Conservation (phyloP, 2,113 vertebrate genomes). For the Scopus umbretta region DNA sequence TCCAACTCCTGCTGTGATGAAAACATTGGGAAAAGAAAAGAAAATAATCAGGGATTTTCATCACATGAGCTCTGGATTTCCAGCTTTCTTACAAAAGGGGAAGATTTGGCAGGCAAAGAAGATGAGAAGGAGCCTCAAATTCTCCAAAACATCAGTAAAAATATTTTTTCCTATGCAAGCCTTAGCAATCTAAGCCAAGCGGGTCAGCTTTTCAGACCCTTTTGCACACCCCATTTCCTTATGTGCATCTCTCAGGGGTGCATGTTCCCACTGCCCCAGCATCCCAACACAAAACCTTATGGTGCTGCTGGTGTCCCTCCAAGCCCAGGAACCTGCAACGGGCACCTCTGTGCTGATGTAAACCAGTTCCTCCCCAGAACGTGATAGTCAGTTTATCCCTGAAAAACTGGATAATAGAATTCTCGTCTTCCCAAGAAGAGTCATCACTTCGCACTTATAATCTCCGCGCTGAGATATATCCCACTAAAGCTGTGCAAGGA, state of each 20-base stretch:
- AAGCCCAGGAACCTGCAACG: accelerated
- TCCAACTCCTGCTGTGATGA: not conserved
- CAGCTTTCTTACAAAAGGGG: not conserved
- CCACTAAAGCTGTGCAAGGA: not conserved
- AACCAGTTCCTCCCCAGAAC: not conserved
- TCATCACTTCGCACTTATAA: not conserved
- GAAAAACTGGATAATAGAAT: not conserved
- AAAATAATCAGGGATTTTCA: not conserved
- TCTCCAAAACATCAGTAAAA: not conserved
- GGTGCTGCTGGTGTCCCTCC: not conserved
- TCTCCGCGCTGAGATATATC: accelerated
- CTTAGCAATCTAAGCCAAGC: not conserved
- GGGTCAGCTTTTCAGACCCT: too few species aligned
- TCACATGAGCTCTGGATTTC: not conserved
- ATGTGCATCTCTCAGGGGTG: accelerated
- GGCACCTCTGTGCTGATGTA: not conserved
- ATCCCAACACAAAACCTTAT: not conserved
- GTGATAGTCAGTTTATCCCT: not conserved
- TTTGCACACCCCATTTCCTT: not conserved
- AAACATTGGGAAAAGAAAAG: not conserved
- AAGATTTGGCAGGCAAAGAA: not conserved
- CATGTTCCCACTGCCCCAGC: not conserved
- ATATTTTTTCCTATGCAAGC: not conserved
- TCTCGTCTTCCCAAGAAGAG: not conserved
- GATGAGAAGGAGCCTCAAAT: not conserved